A percentile compares a stretch with the other conserved stretches of the same genome.
Evolutionary conservation across 2,888 invertebrate genomes (phyloP).

Genomic region (Caenorhabditis sp.): DNA sequence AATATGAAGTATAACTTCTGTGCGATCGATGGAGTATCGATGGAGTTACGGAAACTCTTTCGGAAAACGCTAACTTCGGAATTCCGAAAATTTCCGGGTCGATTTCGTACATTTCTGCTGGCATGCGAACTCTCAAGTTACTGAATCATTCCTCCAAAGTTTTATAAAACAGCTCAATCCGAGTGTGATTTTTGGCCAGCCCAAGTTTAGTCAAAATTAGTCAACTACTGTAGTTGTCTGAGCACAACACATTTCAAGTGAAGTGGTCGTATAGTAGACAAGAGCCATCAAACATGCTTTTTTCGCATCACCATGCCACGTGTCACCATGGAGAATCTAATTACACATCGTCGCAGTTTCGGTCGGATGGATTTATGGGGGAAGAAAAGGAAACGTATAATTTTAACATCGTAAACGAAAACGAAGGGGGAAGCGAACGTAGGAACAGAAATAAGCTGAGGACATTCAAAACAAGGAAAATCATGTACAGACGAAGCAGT

Average conservation of each 20-base stretch:
- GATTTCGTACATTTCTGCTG: no score
- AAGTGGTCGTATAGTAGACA: slow-evolving; percentile 15
- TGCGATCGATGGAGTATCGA: no score
- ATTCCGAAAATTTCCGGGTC: no score
- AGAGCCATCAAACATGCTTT: slow-evolving; percentile 25
- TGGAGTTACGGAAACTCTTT: no score
- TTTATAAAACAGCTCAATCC: not conserved
- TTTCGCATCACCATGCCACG: slow-evolving; percentile 16
- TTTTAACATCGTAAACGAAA: slow-evolving; percentile 12
- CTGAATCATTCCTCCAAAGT: not conserved
- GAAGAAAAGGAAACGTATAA: slow-evolving; percentile 12
- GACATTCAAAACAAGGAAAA: not conserved
- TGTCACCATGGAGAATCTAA: slow-evolving; percentile 37
- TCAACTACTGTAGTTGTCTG: slow-evolving; percentile 18
- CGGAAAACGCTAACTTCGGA: no score
- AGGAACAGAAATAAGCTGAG: not conserved
- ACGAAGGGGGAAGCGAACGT: not conserved
- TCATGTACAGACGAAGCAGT: not conserved
- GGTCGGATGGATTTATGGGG: slow-evolving; percentile 37
- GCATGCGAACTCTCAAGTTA: no score
- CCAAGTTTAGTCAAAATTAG: not conserved
- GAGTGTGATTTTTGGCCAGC: no score
- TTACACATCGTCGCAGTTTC: slow-evolving; percentile 8
- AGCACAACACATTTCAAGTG: not conserved
- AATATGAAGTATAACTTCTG: no score